Conservation (phyloP, 2,888 invertebrate genomes). For the Chloroclysta siterata region DNA sequence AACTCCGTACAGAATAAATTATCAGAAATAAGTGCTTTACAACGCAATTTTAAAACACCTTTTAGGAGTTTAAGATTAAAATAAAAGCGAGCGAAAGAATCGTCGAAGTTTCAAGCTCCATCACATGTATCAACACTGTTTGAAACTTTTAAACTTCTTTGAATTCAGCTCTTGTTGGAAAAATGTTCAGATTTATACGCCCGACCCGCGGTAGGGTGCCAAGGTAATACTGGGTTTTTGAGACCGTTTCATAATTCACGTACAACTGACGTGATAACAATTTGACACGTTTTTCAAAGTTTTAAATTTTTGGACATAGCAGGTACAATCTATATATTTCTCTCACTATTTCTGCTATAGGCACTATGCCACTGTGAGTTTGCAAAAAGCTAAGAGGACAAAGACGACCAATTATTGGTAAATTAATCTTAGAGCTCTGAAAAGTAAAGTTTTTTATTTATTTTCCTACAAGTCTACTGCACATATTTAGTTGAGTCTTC, state of each 20-base stretch:
- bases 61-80: slow-evolving; percentile 36
- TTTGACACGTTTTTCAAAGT: not conserved
- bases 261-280: not conserved
- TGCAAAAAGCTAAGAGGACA: too few species aligned
- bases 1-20: slow-evolving; percentile 29
- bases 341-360: too few species aligned
- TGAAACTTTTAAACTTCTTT: slow-evolving; percentile 60
- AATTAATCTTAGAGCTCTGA: too few species aligned
- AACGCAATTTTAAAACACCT: slow-evolving; percentile 22
- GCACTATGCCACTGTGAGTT: too few species aligned
- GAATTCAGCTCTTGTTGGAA: slow-evolving; percentile 56
- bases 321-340: too few species aligned
- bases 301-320: too few species aligned
- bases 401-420: too few species aligned
- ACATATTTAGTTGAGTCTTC: not conserved
- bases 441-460: too few species aligned
- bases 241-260: not conserved
- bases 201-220: slow-evolving; percentile 38
- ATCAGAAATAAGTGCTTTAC: slow-evolving; percentile 30
- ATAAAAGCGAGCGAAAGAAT: slow-evolving; percentile 36
- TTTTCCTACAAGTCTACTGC: too few species aligned
- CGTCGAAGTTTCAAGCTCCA: slow-evolving; percentile 53
- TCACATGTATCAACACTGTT: slow-evolving; percentile 64
- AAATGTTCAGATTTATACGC: slow-evolving; percentile 63
- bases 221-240: not conserved